Evolutionary conservation across 2,888 invertebrate species (phyloP).

Genomic region (Cosmorhoe ocellata): DNA sequence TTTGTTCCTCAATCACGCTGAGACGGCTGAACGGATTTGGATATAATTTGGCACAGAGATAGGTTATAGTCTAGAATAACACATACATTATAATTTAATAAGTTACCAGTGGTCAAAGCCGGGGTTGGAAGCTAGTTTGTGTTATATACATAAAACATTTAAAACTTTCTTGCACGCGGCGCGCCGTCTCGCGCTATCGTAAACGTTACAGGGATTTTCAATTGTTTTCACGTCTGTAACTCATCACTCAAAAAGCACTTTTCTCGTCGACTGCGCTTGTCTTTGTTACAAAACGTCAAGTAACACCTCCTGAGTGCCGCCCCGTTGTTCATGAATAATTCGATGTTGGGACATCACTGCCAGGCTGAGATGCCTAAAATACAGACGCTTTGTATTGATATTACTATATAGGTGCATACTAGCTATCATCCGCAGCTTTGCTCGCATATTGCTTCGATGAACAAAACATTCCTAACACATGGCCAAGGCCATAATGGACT

Average conservation of each 20-base stretch:
- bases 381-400: background rate
- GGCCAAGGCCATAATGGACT: no score
- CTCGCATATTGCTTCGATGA: no score
- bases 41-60: no score
- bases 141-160: no score
- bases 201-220: background rate
- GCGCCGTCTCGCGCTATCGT: background rate
- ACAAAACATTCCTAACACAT: no score
- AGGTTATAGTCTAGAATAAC: no score
- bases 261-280: slow-evolving; percentile 25
- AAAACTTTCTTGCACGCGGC: background rate
- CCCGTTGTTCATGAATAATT: slow-evolving; percentile 70
- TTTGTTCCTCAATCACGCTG: no score
- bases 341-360: slow-evolving; percentile 60
- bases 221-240: slow-evolving; percentile 10
- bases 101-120: no score
- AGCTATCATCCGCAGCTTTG: no score
- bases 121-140: no score
- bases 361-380: slow-evolving; percentile 30
- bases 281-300: slow-evolving; percentile 66
- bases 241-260: slow-evolving; percentile 19
- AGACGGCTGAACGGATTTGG: no score
- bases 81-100: no score
- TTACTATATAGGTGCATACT: background rate
- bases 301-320: slow-evolving; percentile 60